phyloP scores from a whole-genome alignment of 2,888 invertebrate species.

The Steromphala cineraria region DNA sequence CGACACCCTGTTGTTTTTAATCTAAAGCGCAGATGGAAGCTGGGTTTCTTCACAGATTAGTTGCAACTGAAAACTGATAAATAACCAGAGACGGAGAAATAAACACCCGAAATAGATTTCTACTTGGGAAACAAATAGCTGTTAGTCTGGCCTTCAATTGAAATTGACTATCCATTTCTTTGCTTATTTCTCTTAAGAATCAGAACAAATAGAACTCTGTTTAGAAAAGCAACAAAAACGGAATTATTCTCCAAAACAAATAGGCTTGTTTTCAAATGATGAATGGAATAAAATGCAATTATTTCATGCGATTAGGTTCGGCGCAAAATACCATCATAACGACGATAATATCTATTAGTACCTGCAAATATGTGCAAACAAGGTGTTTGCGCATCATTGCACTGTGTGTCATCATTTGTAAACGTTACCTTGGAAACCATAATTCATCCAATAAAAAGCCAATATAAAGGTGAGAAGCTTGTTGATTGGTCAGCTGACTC shows the following conservation, averaged over 20 bases:
- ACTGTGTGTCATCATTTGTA: neutral
- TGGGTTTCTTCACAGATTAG: neutral
- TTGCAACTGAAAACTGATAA: neutral
- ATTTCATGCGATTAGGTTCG: neutral
- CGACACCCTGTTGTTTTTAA: neutral
- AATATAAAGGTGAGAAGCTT: conserved; percentile 1
- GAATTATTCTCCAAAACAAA: no score
- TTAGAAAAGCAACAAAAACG: no score
- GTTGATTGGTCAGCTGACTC: conserved; percentile 9
- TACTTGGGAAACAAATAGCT: neutral
- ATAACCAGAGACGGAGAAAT: neutral
- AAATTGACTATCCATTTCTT: neutral
- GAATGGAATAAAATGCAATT: neutral
- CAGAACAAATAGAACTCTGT: neutral
- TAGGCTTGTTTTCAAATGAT: no score
- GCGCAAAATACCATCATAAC: neutral
- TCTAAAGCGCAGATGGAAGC: neutral
- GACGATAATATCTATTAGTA: neutral
- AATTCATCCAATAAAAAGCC: conserved; percentile 19
- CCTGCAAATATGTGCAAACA: neutral
- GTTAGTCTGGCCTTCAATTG: neutral
- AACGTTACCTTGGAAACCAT: conserved; percentile 9
- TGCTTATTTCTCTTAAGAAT: neutral
- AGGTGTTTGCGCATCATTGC: neutral
- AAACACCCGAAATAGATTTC: conserved; percentile 3